Conservation (phyloP, 2,113 vertebrate genomes). For the Pseudorectes ferrugineus region DNA sequence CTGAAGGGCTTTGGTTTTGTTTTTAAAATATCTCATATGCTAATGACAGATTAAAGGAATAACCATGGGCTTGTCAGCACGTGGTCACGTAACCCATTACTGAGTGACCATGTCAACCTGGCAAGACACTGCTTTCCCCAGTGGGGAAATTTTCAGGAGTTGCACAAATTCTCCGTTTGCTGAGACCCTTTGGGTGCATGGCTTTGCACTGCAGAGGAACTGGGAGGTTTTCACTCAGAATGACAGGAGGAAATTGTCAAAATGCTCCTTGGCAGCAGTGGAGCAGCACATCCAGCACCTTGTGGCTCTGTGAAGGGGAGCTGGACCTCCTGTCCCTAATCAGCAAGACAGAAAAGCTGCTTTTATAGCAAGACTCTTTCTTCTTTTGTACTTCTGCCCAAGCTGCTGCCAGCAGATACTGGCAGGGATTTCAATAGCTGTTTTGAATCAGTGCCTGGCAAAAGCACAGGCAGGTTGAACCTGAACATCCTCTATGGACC, state of each 20-base stretch:
- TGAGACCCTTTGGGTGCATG: neutral
- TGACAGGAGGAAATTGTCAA: neutral
- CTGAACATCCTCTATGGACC: neutral
- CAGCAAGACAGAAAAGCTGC: neutral
- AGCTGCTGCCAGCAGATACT: neutral
- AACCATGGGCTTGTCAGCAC: neutral
- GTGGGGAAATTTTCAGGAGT: neutral
- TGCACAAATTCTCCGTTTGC: neutral
- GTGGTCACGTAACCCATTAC: rapidly evolving
- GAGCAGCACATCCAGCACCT: neutral
- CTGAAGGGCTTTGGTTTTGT: neutral
- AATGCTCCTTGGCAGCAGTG: neutral
- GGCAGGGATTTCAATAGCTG: slow-evolving; percentile 16
- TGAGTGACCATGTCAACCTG: rapidly evolving
- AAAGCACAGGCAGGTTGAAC: neutral
- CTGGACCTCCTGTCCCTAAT: neutral
- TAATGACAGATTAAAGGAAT: neutral
- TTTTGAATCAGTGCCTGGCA: neutral
- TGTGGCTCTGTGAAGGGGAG: neutral
- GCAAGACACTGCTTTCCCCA: neutral
- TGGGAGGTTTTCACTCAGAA: neutral
- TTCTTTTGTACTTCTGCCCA: neutral
- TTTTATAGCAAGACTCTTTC: neutral
- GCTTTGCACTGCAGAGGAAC: neutral
- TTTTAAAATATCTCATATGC: neutral